Percentiles rank a stretch among this genome's conserved stretches.
Evolutionary conservation across 2,113 vertebrate species (phyloP).

Genomic region (Perognathus longimembris): DNA sequence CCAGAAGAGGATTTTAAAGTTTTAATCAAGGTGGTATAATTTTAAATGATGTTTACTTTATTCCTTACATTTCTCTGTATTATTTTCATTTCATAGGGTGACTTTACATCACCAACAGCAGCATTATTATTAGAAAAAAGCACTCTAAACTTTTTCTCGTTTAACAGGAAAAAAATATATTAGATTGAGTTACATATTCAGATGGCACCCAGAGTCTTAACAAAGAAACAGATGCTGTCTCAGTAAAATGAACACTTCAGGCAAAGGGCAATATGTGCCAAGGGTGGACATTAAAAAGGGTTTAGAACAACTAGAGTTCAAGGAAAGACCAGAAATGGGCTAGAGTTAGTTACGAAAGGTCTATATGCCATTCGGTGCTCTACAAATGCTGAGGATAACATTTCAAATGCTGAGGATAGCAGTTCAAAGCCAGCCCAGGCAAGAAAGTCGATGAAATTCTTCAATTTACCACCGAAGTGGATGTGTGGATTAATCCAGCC

Average conservation of each 20-base stretch:
- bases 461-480: too few species aligned
- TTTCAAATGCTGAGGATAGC: too few species aligned
- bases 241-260: not conserved
- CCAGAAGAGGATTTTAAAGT: not conserved
- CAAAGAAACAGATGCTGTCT: not conserved
- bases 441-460: too few species aligned
- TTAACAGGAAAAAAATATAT: slow-evolving; percentile 29
- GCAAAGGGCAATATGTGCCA: not conserved
- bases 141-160: slow-evolving; percentile 21
- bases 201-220: slow-evolving; percentile 7
- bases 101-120: not conserved
- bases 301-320: not conserved
- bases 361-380: not conserved
- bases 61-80: not conserved
- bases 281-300: not conserved
- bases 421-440: too few species aligned
- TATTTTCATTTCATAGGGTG: slow-evolving; percentile 32
- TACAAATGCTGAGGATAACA: too few species aligned
- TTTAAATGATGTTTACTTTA: slow-evolving; percentile 50
- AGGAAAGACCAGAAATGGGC: not conserved
- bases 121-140: not conserved
- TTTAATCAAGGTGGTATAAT: not conserved
- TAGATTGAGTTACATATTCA: slow-evolving; percentile 7
- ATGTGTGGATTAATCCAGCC: too few species aligned
- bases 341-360: not conserved